Evolutionary conservation across 1,140 invertebrate genomes (phyloP), one percentile per base, ranked within the genome.

Genomic region (Platorchestia sp.): DNA sequence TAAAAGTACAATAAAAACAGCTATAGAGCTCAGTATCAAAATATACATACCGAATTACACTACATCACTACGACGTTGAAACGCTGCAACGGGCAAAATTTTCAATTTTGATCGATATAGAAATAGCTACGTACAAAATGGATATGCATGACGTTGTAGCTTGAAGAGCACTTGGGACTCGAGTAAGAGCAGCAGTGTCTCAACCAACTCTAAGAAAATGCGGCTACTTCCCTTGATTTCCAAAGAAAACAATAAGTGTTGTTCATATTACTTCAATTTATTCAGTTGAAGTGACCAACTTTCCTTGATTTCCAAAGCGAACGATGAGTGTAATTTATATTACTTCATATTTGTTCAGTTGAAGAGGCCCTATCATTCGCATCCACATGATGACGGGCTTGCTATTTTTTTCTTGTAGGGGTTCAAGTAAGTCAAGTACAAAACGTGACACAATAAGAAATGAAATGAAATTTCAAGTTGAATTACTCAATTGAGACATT

Each of bases 121-220:
- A 93, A 93, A 93, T 93, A 75, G 59, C 59, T 75, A 47, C 91
- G 91, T 93, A 93, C 91, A 93, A 93, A 93, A 93, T 45, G 91
- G 91, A 93, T 93, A 93, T 93, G 91, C 91, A 44, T 93, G 43
- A 45, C 43, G 91, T 93, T 93, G 91, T 93, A 45, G 91, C 91
- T 40, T 93, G 91, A 93, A 93, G 91, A 93, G 91, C 91, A 93
- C 91, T 93, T 93, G 91, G 91, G 91, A 93, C 91, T 44, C 43
- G 44, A 44, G 36, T 45, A 44, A 45, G 45, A 47, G 91, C 91
- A 93, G 91, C 19, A 40, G 91, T 22, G 43, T 93, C 0, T 41
- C 40, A 44, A 44, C 91, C 14, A 44, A 45, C 59, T 10, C 59
- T 75, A 75, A 75, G 59, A 75, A 75, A 36, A 22, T 75, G 27